phyloP scores from a whole-genome alignment of 2,888 invertebrate species.

The Minunthozetes semirufus region DNA sequence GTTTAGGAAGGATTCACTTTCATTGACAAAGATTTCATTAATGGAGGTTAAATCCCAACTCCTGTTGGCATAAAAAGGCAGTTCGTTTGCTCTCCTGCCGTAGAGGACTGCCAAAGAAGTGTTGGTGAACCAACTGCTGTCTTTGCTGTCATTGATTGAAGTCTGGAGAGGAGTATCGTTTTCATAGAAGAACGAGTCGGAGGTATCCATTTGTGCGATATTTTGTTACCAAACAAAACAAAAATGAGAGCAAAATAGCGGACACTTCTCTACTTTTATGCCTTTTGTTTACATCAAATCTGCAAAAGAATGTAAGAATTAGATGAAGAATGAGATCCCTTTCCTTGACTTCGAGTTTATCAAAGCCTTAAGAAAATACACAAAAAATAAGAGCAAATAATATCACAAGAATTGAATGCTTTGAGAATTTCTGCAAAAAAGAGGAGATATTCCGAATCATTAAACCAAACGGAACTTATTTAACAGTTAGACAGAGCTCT shows the following conservation, averaged over 20 bases:
- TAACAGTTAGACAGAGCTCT: no score
- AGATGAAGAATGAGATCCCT: not conserved
- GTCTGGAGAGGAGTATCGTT: not conserved
- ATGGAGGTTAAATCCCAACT: slow-evolving; percentile 13
- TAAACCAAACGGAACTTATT: no score
- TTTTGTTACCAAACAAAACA: slow-evolving; percentile 1
- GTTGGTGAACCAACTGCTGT: slow-evolving; percentile 6
- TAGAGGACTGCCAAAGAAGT: slow-evolving; percentile 6
- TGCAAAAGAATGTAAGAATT: slow-evolving; percentile 12
- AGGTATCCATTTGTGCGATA: slow-evolving; percentile 12
- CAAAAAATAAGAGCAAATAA: not conserved
- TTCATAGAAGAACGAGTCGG: not conserved
- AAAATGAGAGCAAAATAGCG: not conserved
- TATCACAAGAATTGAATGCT: no score
- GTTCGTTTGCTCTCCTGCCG: not conserved
- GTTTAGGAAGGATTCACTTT: slow-evolving; percentile 5
- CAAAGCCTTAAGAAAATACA: not conserved
- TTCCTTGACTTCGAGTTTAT: not conserved
- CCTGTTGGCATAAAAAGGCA: not conserved
- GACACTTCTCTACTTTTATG: not conserved
- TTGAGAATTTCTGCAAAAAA: no score
- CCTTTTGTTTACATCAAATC: slow-evolving; percentile 12
- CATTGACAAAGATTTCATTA: no score
- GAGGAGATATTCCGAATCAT: no score
- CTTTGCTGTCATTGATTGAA: not conserved